A percentile compares a stretch with the other conserved stretches of the same genome.
Evolutionary conservation across 2,888 invertebrate species (phyloP).

Genomic region (Synanthedon formicaeformis): DNA sequence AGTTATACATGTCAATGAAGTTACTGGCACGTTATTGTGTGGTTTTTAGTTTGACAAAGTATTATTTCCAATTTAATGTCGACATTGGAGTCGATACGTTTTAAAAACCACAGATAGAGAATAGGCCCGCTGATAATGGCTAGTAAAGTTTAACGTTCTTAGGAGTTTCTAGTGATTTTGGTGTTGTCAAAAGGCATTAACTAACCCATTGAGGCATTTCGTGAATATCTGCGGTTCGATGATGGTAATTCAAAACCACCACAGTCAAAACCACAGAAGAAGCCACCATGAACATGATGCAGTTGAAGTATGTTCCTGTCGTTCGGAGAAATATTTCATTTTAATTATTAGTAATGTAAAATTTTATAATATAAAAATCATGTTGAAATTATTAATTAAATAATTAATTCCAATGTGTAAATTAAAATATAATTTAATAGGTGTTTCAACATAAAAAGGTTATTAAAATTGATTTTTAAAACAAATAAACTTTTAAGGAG

Average conservation of each 20-base stretch:
- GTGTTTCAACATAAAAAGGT: neutral
- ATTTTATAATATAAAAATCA: neutral
- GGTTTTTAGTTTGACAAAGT: too few relatives aligned
- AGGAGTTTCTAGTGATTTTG: too few relatives aligned
- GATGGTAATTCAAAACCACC: conserved; percentile 96
- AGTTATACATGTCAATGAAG: too few relatives aligned
- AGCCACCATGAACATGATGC: conserved; percentile 99
- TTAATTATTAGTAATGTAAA: too few relatives aligned
- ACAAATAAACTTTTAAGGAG: conserved; percentile 24
- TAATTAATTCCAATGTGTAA: neutral
- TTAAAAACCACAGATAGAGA: too few relatives aligned
- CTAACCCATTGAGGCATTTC: conserved; percentile 97
- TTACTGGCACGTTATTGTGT: too few relatives aligned
- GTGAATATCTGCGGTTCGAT: conserved; percentile 95
- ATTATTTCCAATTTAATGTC: too few relatives aligned
- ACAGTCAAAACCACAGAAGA: conserved; percentile 97
- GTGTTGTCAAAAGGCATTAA: conserved; percentile 9
- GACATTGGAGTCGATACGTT: too few relatives aligned
- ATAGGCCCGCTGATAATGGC: too few relatives aligned
- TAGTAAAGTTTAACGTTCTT: too few relatives aligned
- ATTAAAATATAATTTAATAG: neutral
- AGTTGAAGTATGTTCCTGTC: conserved; percentile 98
- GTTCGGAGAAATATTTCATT: conserved; percentile 10
- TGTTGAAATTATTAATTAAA: neutral
- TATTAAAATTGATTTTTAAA: neutral